Base-by-base conservation (phyloP, 2,888 invertebrate species). In the Xanthia togata region DNA sequence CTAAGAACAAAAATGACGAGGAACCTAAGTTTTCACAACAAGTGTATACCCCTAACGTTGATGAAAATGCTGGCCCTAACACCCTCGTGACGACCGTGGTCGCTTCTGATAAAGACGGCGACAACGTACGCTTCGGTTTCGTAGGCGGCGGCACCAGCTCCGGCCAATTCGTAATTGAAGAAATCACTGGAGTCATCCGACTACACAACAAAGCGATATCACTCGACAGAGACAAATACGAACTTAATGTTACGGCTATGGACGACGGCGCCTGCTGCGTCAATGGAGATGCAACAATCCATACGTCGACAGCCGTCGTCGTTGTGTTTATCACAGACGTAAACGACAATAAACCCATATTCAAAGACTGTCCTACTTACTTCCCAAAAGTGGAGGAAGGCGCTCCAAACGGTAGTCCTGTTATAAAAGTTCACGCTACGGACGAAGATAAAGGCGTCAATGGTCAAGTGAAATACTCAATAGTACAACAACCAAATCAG, bases 1-100 rank as follows among this genome's bases (percentile, higher is more conserved):
- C 99, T n/a, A 99, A 99, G 91, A 99, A 99, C 92, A 99, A 99
- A 95, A 99, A 99, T 94, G 99, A 99, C 92, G 99, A 99, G 94
- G 98, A 99, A 91, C 99, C 99, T 0, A 99, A 99, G 93, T 99
- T 99, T 93, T 99, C 99, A 0, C 99, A 99, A 91, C 99, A 99
- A 96, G 99, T 99, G 5, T 99, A 99, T 94, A 99, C 99, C 3
- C 99, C 99, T 0, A 99, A 99, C 94, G 99, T 99, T 1, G 99
- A 99, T 92, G 99, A 99, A 94, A 99, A 99, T 93, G 99, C 99
- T 17, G 99, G 99, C 0, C 98, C 99, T 0, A 99, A 99, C 91
- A 99, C 99, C 9, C 96, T 99, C 65, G 99, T 99, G 0, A 99
- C 99, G 12, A 99, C 99, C 0, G 99, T 99, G 0, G 99, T 99